These are phyloP conservation scores for Gryon sp. DNA, from an alignment of 1,140 invertebrate genomes.

Conservation along the genomic window DNA sequence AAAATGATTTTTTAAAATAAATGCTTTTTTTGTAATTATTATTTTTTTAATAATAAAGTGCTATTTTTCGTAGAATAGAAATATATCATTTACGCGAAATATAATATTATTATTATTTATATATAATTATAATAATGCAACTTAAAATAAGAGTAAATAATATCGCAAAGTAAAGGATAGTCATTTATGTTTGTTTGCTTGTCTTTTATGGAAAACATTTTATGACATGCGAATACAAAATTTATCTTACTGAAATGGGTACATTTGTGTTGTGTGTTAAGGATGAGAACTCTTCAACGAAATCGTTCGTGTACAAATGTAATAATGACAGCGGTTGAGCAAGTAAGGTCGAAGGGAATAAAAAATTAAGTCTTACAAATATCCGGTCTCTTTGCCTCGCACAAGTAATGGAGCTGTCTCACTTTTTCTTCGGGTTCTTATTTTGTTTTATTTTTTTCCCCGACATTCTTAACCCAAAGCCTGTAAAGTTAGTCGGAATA, in stretches of 20 bases:
- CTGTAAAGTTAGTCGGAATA: conserved; percentile 13
- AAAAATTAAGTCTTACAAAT: conserved; percentile 57
- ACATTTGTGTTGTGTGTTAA: conserved; percentile 11
- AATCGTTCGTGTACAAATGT: conserved; percentile 50
- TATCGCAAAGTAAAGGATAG: no score
- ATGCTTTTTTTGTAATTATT: no score
- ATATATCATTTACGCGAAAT: no score
- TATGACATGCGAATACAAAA: conserved; percentile 13
- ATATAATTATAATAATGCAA: no score
- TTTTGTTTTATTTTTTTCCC: no score
- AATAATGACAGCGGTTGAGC: conserved; percentile 39
- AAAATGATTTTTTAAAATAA: no score
- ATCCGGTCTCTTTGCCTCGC: conserved; percentile 33
- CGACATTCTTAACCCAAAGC: conserved; percentile 41
- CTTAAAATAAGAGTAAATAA: no score
- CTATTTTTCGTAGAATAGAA: no score
- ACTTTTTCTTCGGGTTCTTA: conserved; percentile 51
- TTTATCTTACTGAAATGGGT: conserved; percentile 2
- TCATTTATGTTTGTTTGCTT: not conserved
- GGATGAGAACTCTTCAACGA: conserved; percentile 19
- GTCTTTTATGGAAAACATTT: conserved; percentile 21
- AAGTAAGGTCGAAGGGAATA: conserved; percentile 25
- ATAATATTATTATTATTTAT: no score
- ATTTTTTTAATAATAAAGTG: no score
- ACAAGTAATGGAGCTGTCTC: conserved; percentile 50